Conservation (phyloP, 2,797 vertebrate species). For the Periparus ater region DNA sequence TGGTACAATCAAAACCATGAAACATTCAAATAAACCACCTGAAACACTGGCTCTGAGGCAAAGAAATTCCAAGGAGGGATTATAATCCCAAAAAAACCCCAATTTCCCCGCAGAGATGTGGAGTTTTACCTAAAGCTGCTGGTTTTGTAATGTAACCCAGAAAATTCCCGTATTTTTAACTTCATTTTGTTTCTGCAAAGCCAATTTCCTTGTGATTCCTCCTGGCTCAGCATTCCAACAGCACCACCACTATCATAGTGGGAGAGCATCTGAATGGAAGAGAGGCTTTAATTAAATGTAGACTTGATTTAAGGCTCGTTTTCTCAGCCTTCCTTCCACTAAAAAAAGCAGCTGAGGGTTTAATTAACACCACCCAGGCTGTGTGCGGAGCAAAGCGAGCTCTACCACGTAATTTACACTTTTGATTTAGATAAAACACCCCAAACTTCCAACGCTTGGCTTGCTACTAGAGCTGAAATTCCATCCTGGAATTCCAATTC, state of each 20-base stretch:
- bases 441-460: neutral
- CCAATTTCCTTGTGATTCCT: neutral
- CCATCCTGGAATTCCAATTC: neutral
- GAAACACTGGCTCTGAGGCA: neutral
- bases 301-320: slow-evolving; percentile 11
- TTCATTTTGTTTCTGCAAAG: neutral
- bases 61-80: neutral
- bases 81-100: neutral
- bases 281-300: slow-evolving; percentile 55
- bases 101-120: neutral
- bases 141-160: neutral
- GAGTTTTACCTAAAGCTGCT: neutral
- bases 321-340: slow-evolving; percentile 18
- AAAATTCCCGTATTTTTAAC: neutral
- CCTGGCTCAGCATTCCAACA: neutral
- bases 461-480: neutral
- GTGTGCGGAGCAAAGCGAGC: neutral
- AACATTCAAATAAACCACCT: neutral
- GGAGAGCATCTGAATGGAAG: slow-evolving; percentile 43
- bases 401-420: neutral
- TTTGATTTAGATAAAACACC: slow-evolving; percentile 33
- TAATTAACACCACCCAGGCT: slow-evolving; percentile 63
- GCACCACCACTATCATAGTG: neutral
- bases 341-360: slow-evolving; percentile 43
- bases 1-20: neutral